phyloP scores from a whole-genome alignment of 2,888 invertebrate species.

The Pedicia rivosa region DNA sequence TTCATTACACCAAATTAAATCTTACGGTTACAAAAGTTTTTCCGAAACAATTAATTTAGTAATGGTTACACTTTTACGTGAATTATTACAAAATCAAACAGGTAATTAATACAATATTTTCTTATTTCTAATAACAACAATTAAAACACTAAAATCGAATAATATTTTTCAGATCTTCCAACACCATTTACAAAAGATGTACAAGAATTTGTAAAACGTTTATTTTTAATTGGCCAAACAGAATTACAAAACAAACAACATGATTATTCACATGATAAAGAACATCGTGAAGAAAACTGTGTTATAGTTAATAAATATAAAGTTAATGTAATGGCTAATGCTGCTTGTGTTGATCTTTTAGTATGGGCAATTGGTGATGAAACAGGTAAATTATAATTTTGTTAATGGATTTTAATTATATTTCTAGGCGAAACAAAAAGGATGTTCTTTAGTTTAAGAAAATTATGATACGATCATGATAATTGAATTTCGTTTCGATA shows the following conservation, averaged over 20 bases:
- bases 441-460: no score
- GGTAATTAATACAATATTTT: conserved; percentile 1
- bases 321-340: conserved; percentile 91
- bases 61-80: conserved; percentile 78
- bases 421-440: neutral
- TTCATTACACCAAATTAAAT: conserved; percentile 51
- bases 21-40: conserved; percentile 86
- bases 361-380: conserved; percentile 98
- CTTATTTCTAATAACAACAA: neutral
- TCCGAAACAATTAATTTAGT: conserved; percentile 90
- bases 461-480: no score
- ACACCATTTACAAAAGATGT: conserved; percentile 86
- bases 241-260: conserved; percentile 77
- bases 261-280: conserved; percentile 33
- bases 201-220: conserved; percentile 73
- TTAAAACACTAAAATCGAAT: neutral
- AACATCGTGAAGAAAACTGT: conserved; percentile 60
- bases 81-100: conserved; percentile 77
- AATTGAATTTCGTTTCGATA: no score
- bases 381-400: conserved; percentile 54
- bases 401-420: neutral
- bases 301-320: conserved; percentile 74
- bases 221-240: conserved; percentile 86
- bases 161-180: conserved; percentile 49
- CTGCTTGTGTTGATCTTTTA: conserved; percentile 90